Evolutionary conservation across 1,140 invertebrate genomes (phyloP).

Genomic region (Lucilia cuprina): DNA sequence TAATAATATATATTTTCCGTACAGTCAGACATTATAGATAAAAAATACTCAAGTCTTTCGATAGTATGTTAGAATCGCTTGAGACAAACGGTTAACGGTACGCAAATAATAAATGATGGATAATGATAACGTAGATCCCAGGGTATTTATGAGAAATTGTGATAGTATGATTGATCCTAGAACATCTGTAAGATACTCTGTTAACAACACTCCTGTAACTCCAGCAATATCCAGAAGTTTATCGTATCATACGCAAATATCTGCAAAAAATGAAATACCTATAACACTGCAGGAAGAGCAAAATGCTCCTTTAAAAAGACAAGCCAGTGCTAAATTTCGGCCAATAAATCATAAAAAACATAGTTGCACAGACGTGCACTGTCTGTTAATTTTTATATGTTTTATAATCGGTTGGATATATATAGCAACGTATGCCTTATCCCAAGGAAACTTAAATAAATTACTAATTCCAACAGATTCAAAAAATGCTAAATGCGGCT

Average conservation of each 20-base stretch:
- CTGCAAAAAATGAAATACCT: not conserved
- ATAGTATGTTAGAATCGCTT: not conserved
- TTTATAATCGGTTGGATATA: slow-evolving; percentile 80
- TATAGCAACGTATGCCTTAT: slow-evolving; percentile 75
- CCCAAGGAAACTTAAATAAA: slow-evolving; percentile 77
- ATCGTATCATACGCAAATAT: not conserved
- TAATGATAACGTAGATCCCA: not conserved
- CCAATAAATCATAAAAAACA: slow-evolving; percentile 63
- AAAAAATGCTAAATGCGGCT: slow-evolving; percentile 78
- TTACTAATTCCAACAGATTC: slow-evolving; percentile 83
- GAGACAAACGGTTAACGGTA: not conserved
- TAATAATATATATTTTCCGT: no score
- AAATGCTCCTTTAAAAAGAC: not conserved
- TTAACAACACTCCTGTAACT: not conserved
- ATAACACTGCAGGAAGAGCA: not conserved
- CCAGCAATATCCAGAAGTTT: not conserved
- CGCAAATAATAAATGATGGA: not conserved
- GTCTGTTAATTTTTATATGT: slow-evolving; percentile 80
- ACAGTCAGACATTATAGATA: not conserved
- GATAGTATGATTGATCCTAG: not conserved
- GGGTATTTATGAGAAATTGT: not conserved
- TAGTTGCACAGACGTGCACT: slow-evolving; percentile 90
- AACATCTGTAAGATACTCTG: not conserved
- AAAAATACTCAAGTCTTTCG: not conserved
- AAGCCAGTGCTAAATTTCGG: not conserved